These are phyloP conservation scores for Empis livida DNA, from an alignment of 2,888 invertebrate species.

Conservation along the genomic window DNA sequence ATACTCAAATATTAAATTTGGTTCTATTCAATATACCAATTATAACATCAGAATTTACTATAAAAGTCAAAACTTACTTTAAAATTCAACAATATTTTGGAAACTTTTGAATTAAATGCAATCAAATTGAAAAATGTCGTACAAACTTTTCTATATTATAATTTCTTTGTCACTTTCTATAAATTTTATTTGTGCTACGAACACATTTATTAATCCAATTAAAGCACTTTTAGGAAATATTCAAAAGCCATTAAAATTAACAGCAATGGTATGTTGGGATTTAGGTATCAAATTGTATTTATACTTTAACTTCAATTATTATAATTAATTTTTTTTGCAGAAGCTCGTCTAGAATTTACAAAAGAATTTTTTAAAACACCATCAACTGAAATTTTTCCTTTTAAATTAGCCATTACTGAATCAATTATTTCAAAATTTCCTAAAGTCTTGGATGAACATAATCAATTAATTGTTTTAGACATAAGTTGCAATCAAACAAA, in stretches of 20 bases:
- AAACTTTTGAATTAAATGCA: too few species aligned
- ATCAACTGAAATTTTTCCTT: neutral
- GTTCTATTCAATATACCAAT: too few species aligned
- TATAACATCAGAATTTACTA: too few species aligned
- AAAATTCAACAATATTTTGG: too few species aligned
- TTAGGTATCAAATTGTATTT: neutral
- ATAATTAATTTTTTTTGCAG: neutral
- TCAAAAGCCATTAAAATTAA: neutral
- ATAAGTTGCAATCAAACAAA: slow-evolving; percentile 7
- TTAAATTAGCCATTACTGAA: slow-evolving; percentile 12
- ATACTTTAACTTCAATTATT: neutral
- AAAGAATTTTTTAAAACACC: neutral
- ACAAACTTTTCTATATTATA: too few species aligned
- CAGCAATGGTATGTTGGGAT: neutral
- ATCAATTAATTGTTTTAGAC: too few species aligned
- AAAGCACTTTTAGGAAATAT: neutral
- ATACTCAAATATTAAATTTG: too few species aligned
- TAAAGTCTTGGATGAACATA: neutral
- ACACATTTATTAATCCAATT: neutral
- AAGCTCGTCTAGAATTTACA: neutral
- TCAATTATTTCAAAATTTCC: neutral
- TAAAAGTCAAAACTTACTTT: too few species aligned
- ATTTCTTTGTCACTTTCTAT: too few species aligned
- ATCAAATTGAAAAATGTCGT: too few species aligned
- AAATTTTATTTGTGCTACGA: too few species aligned